Evolutionary conservation across 53 echinoderm and acorn worm species (phyloP).

Genomic region (Arbacia lixula): DNA sequence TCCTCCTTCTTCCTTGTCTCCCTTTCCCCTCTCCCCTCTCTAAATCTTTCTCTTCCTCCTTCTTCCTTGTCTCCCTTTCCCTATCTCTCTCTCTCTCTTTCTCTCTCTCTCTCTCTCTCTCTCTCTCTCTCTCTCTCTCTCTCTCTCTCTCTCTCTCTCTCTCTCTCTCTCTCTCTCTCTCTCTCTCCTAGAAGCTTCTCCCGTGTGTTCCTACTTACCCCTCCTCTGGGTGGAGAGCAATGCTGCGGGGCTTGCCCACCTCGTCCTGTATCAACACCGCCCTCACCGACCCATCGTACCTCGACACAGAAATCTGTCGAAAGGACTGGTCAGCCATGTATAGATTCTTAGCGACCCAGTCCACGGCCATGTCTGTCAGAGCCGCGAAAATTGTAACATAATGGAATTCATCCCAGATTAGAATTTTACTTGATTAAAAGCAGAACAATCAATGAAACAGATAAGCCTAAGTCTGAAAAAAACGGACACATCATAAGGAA

Average conservation of each 20-base stretch:
- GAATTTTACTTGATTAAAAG: too few relatives aligned
- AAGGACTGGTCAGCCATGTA: constrained; percentile 54
- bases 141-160: too few relatives aligned
- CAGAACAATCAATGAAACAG: too few relatives aligned
- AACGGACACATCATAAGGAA: too few relatives aligned
- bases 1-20: background rate
- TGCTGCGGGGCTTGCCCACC: constrained; percentile 45
- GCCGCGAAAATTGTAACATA: background rate
- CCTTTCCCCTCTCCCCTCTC: background rate
- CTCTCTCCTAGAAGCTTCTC: background rate
- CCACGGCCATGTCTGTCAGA: constrained; percentile 41
- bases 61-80: background rate
- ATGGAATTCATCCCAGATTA: background rate
- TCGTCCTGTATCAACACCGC: constrained; percentile 45
- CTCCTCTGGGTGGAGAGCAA: constrained; percentile 25
- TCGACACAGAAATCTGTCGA: constrained; percentile 40
- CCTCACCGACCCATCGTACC: constrained; percentile 25
- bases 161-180: background rate
- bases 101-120: background rate
- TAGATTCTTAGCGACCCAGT: constrained; percentile 52
- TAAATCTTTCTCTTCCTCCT: background rate
- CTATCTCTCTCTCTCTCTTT: background rate
- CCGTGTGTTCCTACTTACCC: constrained; percentile 26
- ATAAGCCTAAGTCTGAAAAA: too few relatives aligned
- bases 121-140: background rate